Evolutionary conservation across 2,113 vertebrate genomes (phyloP).

Genomic region (Ceuthmochares aereus): DNA sequence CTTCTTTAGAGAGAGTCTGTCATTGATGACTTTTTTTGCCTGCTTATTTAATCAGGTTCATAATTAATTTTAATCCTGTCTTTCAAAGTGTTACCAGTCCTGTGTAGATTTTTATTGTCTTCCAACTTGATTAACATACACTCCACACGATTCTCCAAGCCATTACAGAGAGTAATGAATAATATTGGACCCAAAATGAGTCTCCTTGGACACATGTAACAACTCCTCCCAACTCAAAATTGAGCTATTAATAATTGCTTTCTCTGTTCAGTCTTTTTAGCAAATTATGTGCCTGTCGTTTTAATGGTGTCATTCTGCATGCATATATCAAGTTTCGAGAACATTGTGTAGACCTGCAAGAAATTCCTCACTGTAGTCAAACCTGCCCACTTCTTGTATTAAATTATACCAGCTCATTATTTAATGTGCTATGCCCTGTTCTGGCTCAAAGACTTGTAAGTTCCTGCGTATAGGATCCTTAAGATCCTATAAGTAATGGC

Average conservation of each 20-base stretch:
- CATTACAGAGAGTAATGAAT: constrained; percentile 47
- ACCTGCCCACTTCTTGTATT: neutral
- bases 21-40: neutral
- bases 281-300: constrained; percentile 33
- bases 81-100: constrained; percentile 50
- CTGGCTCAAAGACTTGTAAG: neutral
- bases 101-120: constrained; percentile 58
- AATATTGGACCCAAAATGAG: constrained; percentile 3
- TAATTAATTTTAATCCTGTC: constrained; percentile 67
- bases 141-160: constrained; percentile 18
- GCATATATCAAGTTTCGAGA: constrained; percentile 1
- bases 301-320: constrained; percentile 28
- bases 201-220: constrained; percentile 41
- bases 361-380: constrained; percentile 2
- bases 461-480: neutral
- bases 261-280: constrained; percentile 49
- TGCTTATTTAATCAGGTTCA: constrained; percentile 45
- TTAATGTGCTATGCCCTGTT: neutral
- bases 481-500: neutral
- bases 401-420: neutral
- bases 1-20: neutral
- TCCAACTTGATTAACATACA: constrained; percentile 55
- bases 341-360: neutral
- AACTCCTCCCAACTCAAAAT: constrained; percentile 46
- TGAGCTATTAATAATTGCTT: constrained; percentile 63